Conservation (phyloP, 2,888 invertebrate species). For the Sphaerophoria rueppellii region DNA sequence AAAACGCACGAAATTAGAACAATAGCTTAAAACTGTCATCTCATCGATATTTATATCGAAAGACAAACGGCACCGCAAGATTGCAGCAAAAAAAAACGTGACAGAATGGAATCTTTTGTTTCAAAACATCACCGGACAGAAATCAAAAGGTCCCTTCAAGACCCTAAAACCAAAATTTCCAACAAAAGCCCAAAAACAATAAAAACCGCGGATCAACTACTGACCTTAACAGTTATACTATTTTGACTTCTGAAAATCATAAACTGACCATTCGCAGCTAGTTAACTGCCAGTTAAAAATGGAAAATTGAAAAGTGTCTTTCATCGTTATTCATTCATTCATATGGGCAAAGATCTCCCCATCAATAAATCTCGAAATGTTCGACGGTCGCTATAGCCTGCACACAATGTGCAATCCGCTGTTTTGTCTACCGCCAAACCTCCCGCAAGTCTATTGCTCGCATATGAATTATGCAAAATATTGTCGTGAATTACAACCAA, state of each 20-base stretch:
- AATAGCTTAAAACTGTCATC: slow-evolving; percentile 61
- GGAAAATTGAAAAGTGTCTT: slow-evolving; percentile 60
- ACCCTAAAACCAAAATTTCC: not conserved
- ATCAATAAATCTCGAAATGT: slow-evolving; percentile 70
- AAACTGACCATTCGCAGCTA: slow-evolving; percentile 35
- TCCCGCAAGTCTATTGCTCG: slow-evolving; percentile 44
- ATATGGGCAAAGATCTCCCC: slow-evolving; percentile 68
- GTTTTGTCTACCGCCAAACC: slow-evolving; percentile 29
- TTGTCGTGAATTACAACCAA: slow-evolving; percentile 73
- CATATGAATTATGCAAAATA: slow-evolving; percentile 74
- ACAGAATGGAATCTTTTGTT: slow-evolving; percentile 51
- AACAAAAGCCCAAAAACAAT: not conserved
- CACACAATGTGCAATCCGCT: slow-evolving; percentile 55
- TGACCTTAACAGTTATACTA: slow-evolving; percentile 24
- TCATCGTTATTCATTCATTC: slow-evolving; percentile 67
- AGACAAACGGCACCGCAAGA: not conserved
- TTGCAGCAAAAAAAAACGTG: slow-evolving; percentile 66
- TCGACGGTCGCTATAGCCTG: slow-evolving; percentile 59
- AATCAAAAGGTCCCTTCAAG: slow-evolving; percentile 26
- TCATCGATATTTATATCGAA: slow-evolving; percentile 56
- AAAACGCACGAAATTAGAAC: slow-evolving; percentile 70
- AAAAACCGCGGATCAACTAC: slow-evolving; percentile 14
- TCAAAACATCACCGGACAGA: not conserved
- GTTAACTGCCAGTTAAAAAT: slow-evolving; percentile 26
- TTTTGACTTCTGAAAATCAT: slow-evolving; percentile 41